Evolutionary conservation across 2,113 vertebrate species (phyloP).

Genomic region (Microcebus ravelobensis): DNA sequence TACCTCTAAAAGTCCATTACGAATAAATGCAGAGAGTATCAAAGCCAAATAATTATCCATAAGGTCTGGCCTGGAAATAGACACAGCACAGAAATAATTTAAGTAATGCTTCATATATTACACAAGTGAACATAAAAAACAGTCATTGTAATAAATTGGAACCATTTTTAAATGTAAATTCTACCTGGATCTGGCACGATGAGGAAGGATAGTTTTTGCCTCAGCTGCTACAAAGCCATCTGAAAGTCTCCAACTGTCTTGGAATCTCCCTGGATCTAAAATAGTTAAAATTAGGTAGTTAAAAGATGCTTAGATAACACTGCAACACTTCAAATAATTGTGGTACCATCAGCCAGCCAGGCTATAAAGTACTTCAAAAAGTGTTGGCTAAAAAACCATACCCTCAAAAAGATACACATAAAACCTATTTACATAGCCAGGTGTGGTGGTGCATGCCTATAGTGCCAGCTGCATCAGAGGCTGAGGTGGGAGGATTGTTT

Average conservation of each 20-base stretch:
- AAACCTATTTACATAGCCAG: neutral
- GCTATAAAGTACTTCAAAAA: neutral
- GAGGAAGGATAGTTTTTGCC: constrained; percentile 96
- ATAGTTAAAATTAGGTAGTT: constrained; percentile 12
- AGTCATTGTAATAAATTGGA: neutral
- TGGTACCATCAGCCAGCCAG: neutral
- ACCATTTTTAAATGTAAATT: constrained; percentile 35
- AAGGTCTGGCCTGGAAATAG: constrained; percentile 92
- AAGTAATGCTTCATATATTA: neutral
- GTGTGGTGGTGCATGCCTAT: no score
- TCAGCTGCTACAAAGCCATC: constrained; percentile 98
- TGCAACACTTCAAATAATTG: neutral
- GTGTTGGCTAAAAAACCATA: neutral
- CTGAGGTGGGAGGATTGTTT: no score
- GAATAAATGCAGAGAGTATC: constrained; percentile 96
- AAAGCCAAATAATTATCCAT: constrained; percentile 99
- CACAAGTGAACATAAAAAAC: neutral
- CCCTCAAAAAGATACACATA: neutral
- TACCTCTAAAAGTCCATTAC: constrained; percentile 96
- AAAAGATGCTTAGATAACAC: neutral
- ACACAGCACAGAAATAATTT: constrained; percentile 37
- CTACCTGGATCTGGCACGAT: constrained; percentile 96
- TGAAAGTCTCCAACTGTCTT: constrained; percentile 97
- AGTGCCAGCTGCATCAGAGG: no score
- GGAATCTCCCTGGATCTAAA: constrained; percentile 95